A percentile compares a stretch with the other conserved stretches of the same genome.
Evolutionary conservation across 2,797 vertebrate genomes (phyloP).

Genomic region (Passerculus sandwichensis): DNA sequence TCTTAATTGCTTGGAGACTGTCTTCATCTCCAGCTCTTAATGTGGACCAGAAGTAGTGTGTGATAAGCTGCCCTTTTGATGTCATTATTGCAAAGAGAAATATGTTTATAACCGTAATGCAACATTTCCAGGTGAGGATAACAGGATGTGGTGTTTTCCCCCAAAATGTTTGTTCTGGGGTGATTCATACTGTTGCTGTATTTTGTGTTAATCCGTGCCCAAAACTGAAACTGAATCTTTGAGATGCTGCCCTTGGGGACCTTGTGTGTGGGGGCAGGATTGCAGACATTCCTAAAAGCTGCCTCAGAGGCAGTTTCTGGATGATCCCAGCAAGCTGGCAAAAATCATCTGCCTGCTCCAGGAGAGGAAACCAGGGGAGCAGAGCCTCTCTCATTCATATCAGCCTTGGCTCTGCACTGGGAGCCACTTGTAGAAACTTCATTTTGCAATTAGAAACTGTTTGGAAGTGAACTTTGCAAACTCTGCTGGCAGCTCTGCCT

Average conservation of each 20-base stretch:
- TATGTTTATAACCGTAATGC: too few species aligned
- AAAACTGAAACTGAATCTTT: not conserved
- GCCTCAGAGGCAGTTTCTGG: not conserved
- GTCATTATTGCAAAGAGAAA: too few species aligned
- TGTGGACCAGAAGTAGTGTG: too few species aligned
- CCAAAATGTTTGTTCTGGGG: too few species aligned
- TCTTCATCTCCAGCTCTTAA: too few species aligned
- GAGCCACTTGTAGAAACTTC: not conserved
- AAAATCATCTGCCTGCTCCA: not conserved
- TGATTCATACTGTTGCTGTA: too few species aligned
- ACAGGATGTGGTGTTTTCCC: too few species aligned
- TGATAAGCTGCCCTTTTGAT: too few species aligned
- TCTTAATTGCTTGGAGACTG: too few species aligned
- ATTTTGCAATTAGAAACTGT: not conserved
- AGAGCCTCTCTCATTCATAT: accelerated
- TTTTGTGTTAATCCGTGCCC: too few species aligned
- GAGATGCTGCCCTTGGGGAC: not conserved
- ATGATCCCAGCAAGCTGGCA: not conserved
- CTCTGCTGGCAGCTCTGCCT: not conserved
- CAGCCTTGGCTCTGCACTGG: not conserved
- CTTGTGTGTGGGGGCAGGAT: not conserved
- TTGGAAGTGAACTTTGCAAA: not conserved
- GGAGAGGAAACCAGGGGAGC: not conserved
- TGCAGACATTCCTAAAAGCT: not conserved
- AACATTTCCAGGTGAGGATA: too few species aligned